Percentiles rank a stretch among this genome's conserved stretches.
These are phyloP conservation scores for Ancistrus triradiatus DNA, from an alignment of 2,113 vertebrate species.

Conservation along the genomic window DNA sequence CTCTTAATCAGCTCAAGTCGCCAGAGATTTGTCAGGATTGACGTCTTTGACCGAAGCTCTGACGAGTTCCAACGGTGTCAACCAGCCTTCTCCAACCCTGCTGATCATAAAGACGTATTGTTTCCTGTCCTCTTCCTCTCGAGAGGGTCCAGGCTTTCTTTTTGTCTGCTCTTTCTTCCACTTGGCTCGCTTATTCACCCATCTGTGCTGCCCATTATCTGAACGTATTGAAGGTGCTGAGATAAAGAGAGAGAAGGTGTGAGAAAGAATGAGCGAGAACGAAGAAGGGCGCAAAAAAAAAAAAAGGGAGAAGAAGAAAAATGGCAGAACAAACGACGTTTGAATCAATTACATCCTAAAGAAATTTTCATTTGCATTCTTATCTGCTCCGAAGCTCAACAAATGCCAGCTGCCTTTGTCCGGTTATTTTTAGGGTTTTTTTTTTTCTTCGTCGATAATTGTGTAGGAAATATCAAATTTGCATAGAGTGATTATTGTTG, in stretches of 20 bases:
- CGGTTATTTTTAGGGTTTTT: slow-evolving; percentile 86
- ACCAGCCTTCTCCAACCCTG: no score
- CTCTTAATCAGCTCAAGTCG: no score
- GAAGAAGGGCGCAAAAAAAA: slow-evolving; percentile 51
- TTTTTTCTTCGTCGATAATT: slow-evolving; percentile 80
- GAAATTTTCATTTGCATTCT: slow-evolving; percentile 77
- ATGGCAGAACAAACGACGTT: slow-evolving; percentile 59
- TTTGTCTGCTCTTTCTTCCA: slow-evolving; percentile 22
- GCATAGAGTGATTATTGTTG: slow-evolving; percentile 99
- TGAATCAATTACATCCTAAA: slow-evolving; percentile 78
- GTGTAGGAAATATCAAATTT: slow-evolving; percentile 99
- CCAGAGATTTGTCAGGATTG: no score
- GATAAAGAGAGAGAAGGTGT: slow-evolving; percentile 53
- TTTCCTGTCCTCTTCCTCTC: slow-evolving; percentile 41
- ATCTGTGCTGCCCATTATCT: slow-evolving; percentile 59
- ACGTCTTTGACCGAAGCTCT: no score
- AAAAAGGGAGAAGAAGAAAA: slow-evolving; percentile 57
- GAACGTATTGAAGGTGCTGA: slow-evolving; percentile 63
- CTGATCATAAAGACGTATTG: slow-evolving; percentile 36
- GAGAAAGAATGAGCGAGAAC: slow-evolving; percentile 43
- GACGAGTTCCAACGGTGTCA: no score
- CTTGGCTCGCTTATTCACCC: slow-evolving; percentile 31
- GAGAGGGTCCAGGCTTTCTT: slow-evolving; percentile 53
- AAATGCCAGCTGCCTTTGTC: slow-evolving; percentile 96
- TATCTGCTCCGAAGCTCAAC: slow-evolving; percentile 78